A percentile compares a stretch with the other conserved stretches of the same genome.
Conservation (phyloP, 2,888 invertebrate species). For the Drosophila antonietae region DNA sequence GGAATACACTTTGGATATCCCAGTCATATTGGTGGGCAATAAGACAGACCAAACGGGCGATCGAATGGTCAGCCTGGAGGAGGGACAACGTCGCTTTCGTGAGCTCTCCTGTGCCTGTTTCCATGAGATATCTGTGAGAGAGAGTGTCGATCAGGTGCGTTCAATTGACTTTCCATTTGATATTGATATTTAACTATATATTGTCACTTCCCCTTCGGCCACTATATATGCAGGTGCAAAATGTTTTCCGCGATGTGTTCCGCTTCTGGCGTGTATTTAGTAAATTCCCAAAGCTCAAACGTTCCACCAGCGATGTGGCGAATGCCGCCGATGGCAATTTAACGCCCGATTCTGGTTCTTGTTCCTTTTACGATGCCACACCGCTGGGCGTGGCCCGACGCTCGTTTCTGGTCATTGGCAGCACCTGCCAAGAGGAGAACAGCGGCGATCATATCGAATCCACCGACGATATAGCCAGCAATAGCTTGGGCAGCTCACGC, state of each 20-base stretch:
- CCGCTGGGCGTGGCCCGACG: conserved; percentile 76
- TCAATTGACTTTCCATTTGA: background rate
- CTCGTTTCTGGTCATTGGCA: conserved; percentile 85
- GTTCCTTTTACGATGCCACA: conserved; percentile 84
- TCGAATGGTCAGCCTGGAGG: conserved; percentile 91
- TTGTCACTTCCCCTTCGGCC: background rate
- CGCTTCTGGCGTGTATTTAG: conserved; percentile 90
- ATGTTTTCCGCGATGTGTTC: conserved; percentile 91
- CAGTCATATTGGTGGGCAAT: conserved; percentile 93
- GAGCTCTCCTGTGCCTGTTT: conserved; percentile 93
- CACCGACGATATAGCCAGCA: conserved; percentile 85
- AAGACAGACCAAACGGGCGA: conserved; percentile 92
- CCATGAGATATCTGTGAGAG: conserved; percentile 93
- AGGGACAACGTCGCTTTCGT: conserved; percentile 90
- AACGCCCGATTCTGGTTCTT: conserved; percentile 85
- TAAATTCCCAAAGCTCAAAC: conserved; percentile 88
- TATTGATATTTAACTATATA: background rate
- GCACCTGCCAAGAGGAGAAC: conserved; percentile 87
- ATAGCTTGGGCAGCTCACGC: conserved; percentile 84
- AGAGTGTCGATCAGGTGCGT: conserved; percentile 91
- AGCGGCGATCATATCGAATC: conserved; percentile 87
- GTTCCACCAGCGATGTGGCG: conserved; percentile 87
- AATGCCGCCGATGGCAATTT: conserved; percentile 85
- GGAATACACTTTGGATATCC: conserved; percentile 88
- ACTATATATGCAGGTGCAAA: conserved; percentile 86